Evolutionary conservation across 2,113 vertebrate species (phyloP), one percentile per base, ranked within the genome.

Genomic region (Mandrillus leucophaeus): DNA sequence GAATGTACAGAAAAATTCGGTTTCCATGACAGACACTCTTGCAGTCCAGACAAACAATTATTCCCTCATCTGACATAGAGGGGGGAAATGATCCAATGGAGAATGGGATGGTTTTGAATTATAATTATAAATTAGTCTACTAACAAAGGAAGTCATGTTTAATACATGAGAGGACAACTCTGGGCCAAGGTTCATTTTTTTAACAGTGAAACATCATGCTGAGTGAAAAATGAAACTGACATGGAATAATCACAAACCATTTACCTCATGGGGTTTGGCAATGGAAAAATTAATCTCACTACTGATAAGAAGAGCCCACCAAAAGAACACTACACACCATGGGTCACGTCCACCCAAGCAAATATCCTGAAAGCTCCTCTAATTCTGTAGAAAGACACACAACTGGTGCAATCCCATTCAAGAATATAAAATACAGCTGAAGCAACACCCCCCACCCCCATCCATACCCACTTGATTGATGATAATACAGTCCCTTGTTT

Each of bases 121-220:
- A 91, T 86, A 97, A 98, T 92, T 92, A 95, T 66, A 88, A 96
- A 97, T 97, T 94, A 97, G 94, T 45, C 90, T 92, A 80, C 64
- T 84, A 91, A 86, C 87, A 57, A 94, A 75, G 32, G 59, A 97
- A 93, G 89, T 95, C 91, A 94, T 97, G 90, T 85, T 97, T 93
- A 96, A 97, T 80, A 95, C 88, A 93, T 88, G 89, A 70, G 61
- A 93, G 12, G 82, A 93, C 76, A 93, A 93, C n/a, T 18, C n/a
- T 88, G 82, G 82, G 68, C 93, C 94, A 92, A 92, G 89, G 86
- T 97, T 97, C 93, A 83, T 80, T 96, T 96, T 96, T 90, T 84
- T 38, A 93, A 89, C 16, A 93, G 96, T 83, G 94, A 97, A 91
- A 89, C 32, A 92, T 80, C 97, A 95, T 78, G 82, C 93, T 79